phyloP scores from a whole-genome alignment of 64 coral and sea anemone species.

The Stichodactyla mertensii region DNA sequence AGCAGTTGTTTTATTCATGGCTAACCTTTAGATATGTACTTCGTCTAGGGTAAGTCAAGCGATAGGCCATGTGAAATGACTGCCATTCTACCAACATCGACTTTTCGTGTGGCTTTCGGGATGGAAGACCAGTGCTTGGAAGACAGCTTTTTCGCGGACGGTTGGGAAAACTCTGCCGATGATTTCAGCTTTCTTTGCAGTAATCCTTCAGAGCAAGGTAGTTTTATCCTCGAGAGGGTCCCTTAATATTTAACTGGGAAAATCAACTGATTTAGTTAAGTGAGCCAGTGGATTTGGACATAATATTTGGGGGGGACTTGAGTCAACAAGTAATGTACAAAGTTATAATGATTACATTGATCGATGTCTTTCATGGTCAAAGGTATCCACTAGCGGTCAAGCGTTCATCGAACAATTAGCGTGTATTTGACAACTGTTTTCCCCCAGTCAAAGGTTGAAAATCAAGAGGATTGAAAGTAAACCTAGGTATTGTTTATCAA shows the following conservation, averaged over 20 bases:
- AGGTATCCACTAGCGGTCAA: background rate
- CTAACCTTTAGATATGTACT: background rate
- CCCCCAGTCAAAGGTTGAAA: conserved; percentile 16
- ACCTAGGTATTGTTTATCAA: background rate
- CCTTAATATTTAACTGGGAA: background rate
- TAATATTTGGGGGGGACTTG: background rate
- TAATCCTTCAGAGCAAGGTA: conserved; percentile 51
- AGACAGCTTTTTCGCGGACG: conserved; percentile 45
- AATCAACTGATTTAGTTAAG: background rate
- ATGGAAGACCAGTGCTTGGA: conserved; percentile 71
- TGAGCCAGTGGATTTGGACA: background rate
- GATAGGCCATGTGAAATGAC: conserved; percentile 67
- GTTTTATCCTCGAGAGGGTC: background rate
- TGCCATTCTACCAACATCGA: conserved; percentile 41
- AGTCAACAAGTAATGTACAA: conserved; percentile 1
- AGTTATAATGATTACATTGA: conserved; percentile 6
- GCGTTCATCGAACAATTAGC: background rate
- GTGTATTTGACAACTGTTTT: conserved; percentile 20
- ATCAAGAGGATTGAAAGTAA: background rate
- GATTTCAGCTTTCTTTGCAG: conserved; percentile 58
- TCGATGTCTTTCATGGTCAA: conserved; percentile 1
- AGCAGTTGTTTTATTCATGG: background rate
- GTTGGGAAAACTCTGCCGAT: conserved; percentile 40
- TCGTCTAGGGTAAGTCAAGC: background rate
- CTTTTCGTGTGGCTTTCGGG: conserved; percentile 33